Conservation (phyloP, 2,888 invertebrate genomes). For the Melanostoma mellinum region DNA sequence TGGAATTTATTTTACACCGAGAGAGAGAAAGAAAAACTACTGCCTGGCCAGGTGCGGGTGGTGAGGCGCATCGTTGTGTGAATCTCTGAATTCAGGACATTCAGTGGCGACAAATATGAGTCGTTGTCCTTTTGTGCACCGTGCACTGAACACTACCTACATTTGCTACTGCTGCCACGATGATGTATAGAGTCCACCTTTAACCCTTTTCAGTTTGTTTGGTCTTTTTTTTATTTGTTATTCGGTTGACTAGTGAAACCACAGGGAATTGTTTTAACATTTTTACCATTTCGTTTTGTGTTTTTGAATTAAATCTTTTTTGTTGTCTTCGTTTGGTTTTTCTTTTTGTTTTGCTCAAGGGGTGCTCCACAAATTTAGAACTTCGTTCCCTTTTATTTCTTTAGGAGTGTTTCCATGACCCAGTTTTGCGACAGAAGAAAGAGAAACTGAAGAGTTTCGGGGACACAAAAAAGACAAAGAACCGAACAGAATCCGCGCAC, state of each 20-base stretch:
- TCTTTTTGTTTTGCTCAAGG: conserved; percentile 36
- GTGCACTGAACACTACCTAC: conserved; percentile 27
- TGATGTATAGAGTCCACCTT: conserved; percentile 64
- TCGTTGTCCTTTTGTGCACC: conserved; percentile 59
- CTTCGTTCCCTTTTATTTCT: conserved; percentile 40
- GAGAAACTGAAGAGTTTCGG: conserved; percentile 34
- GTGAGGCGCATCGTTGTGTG: conserved; percentile 9
- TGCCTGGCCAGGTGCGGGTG: conserved; percentile 5
- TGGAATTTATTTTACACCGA: conserved; percentile 61
- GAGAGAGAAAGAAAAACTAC: conserved; percentile 27
- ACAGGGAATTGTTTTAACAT: conserved; percentile 61
- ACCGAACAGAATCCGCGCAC: conserved; percentile 50
- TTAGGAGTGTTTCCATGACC: conserved; percentile 60
- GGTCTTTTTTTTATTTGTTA: conserved; percentile 14
- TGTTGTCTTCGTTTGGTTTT: conserved; percentile 43
- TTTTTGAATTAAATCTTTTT: conserved; percentile 63
- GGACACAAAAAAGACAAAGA: conserved; percentile 43
- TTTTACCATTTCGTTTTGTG: conserved; percentile 62
- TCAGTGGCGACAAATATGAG: conserved; percentile 71
- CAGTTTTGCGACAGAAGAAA: conserved; percentile 43
- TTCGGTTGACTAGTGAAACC: conserved; percentile 58
- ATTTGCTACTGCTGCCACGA: conserved; percentile 48
- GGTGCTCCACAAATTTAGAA: conserved; percentile 50
- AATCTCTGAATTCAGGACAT: conserved; percentile 54
- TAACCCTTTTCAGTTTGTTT: conserved; percentile 26